Percentiles rank a stretch among this genome's conserved stretches.
Conservation (phyloP, 2,888 invertebrate genomes). For the Doris montereyensis region DNA sequence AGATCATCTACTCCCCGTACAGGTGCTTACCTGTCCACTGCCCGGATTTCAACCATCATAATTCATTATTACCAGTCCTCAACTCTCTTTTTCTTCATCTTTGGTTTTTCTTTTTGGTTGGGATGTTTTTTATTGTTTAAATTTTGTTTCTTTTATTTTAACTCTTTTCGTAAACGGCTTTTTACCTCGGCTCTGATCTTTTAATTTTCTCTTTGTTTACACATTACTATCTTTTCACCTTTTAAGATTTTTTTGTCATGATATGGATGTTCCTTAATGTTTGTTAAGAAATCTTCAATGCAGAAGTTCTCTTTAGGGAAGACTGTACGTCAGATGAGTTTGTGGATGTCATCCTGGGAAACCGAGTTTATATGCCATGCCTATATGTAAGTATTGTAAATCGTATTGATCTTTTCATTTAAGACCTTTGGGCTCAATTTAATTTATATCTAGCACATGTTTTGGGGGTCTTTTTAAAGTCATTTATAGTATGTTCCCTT, state of each 20-base stretch:
- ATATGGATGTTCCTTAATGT: constrained; percentile 49
- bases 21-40: too few relatives aligned
- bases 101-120: neutral
- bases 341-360: constrained; percentile 97
- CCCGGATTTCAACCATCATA: too few relatives aligned
- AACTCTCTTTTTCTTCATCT: too few relatives aligned
- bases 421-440: too few relatives aligned
- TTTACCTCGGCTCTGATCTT: constrained; percentile 11
- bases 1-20: too few relatives aligned
- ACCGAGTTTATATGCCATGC: constrained; percentile 96
- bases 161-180: neutral
- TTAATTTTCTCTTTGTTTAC: neutral
- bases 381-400: constrained; percentile 80
- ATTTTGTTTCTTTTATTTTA: neutral
- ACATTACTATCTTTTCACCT: neutral
- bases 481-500: too few relatives aligned
- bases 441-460: too few relatives aligned
- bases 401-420: too few relatives aligned
- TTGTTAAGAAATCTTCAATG: constrained; percentile 75
- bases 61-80: too few relatives aligned
- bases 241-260: neutral
- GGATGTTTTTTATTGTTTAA: constrained; percentile 7
- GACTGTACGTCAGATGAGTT: constrained; percentile 96
- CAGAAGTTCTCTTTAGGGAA: constrained; percentile 90
- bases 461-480: too few relatives aligned